phyloP scores from a whole-genome alignment of 2,888 invertebrate species.

The Globia sparganii region DNA sequence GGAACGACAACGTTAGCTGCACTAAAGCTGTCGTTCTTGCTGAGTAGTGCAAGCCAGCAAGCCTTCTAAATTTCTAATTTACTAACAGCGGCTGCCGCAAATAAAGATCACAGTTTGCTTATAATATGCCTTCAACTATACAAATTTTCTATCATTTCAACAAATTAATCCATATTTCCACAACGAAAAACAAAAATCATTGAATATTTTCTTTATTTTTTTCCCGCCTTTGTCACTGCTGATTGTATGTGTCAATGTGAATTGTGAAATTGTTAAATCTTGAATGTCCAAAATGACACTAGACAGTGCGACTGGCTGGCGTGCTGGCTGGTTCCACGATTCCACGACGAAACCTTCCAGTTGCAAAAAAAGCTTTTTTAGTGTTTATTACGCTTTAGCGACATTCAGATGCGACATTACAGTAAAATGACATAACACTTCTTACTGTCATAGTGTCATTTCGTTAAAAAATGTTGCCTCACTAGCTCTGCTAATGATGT shows the following conservation, averaged over 20 bases:
- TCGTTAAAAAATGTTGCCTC: no score
- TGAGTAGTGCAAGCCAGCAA: constrained; percentile 2
- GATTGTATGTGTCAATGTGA: constrained; percentile 9
- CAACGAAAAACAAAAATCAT: constrained; percentile 19
- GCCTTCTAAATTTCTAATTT: neutral
- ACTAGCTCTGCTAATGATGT: no score
- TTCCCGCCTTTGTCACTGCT: constrained; percentile 52
- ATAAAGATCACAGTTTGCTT: neutral
- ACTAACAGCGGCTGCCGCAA: neutral
- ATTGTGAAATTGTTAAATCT: constrained; percentile 11
- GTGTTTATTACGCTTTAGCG: no score
- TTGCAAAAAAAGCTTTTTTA: neutral
- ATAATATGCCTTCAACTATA: neutral
- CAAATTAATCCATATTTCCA: neutral
- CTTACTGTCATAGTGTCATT: no score
- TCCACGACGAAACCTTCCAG: neutral
- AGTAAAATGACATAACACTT: no score
- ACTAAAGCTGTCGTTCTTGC: no score
- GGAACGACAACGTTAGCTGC: neutral
- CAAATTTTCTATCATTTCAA: neutral
- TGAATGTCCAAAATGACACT: constrained; percentile 6
- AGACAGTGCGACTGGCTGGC: neutral
- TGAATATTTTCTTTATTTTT: constrained; percentile 26
- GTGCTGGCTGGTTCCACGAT: neutral
- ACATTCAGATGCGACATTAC: no score